Base-by-base conservation (phyloP, 2,797 vertebrate species). In the Scyliorhinus canicula region DNA sequence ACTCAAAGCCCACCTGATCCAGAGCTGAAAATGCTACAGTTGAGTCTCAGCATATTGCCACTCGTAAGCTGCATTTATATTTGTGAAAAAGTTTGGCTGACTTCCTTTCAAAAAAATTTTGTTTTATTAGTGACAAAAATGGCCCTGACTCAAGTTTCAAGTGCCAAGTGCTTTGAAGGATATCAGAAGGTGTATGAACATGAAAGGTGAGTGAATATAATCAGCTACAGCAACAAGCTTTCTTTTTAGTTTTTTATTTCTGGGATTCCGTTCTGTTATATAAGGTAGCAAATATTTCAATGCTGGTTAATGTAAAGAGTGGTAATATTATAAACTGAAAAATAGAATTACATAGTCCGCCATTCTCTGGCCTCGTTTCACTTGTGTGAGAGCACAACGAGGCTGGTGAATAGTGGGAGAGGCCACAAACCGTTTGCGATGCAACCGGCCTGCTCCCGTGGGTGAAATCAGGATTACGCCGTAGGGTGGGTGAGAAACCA, bases 161-260 rank as follows among this genome's bases (percentile, higher is more conserved):
- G 98, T 96, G 99, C 98, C 96, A 99, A 98, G 96, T 99, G 98
- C 93, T 98, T 98, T 40, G 98, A 98, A 0, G 99, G 99, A 57
- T 98, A 98, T 96, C 99, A 99, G 97, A 99, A 99, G 96, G 99
- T 99, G 28, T 99, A 98, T 95, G 99, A 99, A 96, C 99, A 99
- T 47, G 98, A 99, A 95, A 99, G 99, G 99, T 99, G 97, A 97
- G 86, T 52, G n/a, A 14, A 71, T 79, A 67, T 69, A 93, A 88
- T 88, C 52, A 88, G 85, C 28, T 6, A 19, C 52, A 88, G 31
- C 85, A 57, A 19, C 52, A 31, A 35, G 11, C 52, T 88, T 88
- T 88, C 31, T 88, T 57, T 88, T 82, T 44, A 50, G 57, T 52
- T 31, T 57, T 57, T 88, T 57, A 57, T 88, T 88, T 5, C 52